Base-by-base conservation (phyloP, 2,113 vertebrate species). In the Paedocypris sp. region DNA sequence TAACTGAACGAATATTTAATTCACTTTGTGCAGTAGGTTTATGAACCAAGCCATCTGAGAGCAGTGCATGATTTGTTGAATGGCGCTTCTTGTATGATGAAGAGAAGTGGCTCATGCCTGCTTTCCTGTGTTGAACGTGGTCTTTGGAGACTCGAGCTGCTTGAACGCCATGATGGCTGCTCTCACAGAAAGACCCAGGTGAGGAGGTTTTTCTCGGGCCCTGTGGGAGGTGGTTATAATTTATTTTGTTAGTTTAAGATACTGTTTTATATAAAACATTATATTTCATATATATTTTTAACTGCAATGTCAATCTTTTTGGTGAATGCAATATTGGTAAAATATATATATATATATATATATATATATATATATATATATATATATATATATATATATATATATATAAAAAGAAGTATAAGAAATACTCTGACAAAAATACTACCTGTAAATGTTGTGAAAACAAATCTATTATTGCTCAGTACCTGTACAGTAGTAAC, bases 1-100 rank as follows among this genome's bases (percentile, higher is more conserved):
- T 70, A 19, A 69, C 60, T 1, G 68, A 69, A 52, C 75, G 81
- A 16, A 67, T 29, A 11, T 50, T 62, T 5, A 59, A 20, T 47
- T 73, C 70, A 11, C 75, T 43, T 51, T 58, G 67, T 25, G 57
- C 41, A 8, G 39, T 46, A 9, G 43, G 8, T 0, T 48, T 9
- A 12, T 57, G 48, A 3, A 26, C 5, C 16, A 43, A 25, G 51
- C 33, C 7, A 12, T 39, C 20, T 50, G 66, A 26, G 23, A 48
- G 23, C 7, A 36, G 15, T 31, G 38, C 22, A 50, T n/a, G n/a
- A n/a, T 16, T 4, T 25, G 31, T n/a, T 31, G 19, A 51, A n/a
- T 47, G 38, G 1, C 36, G 25, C n/a, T 66, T 70, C 18, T 50
- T 50, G 8, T 61, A 46, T 10, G 58, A 18, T 9, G 57, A 43